Conservation (phyloP, 2,888 invertebrate genomes). For the Ischnura elegans region DNA sequence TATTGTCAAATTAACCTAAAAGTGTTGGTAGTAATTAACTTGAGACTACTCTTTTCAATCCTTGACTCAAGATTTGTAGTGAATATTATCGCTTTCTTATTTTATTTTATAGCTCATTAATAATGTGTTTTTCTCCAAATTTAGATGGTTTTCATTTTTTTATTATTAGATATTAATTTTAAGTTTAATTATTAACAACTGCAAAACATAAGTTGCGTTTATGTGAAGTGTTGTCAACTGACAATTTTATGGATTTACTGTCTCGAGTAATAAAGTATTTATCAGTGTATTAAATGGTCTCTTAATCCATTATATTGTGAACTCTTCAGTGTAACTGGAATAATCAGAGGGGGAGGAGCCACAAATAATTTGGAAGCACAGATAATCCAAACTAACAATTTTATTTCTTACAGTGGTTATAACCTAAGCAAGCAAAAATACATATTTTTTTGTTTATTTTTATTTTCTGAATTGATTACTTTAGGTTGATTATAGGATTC, state of each 20-base stretch:
- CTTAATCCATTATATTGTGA: background rate
- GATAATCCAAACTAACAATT: no score
- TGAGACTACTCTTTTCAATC: no score
- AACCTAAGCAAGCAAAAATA: no score
- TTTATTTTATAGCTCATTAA: background rate
- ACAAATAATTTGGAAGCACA: no score
- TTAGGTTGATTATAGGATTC: no score
- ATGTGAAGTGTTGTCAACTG: background rate
- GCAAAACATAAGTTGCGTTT: background rate
- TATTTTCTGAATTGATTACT: no score
- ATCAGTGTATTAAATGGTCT: background rate
- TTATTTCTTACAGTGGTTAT: no score
- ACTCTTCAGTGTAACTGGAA: no score
- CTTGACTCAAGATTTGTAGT: background rate
- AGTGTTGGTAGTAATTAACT: no score
- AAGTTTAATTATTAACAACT: background rate
- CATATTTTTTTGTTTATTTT: no score
- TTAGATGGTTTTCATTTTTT: background rate
- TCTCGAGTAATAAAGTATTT: conserved; percentile 19
- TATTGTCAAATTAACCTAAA: background rate
- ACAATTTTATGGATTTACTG: background rate
- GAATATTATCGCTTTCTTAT: background rate
- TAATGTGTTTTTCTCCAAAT: background rate
- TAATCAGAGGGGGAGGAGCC: no score
- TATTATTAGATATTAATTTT: background rate